Evolutionary conservation across 2,797 vertebrate species (phyloP).

Genomic region (Characodon lateralis): DNA sequence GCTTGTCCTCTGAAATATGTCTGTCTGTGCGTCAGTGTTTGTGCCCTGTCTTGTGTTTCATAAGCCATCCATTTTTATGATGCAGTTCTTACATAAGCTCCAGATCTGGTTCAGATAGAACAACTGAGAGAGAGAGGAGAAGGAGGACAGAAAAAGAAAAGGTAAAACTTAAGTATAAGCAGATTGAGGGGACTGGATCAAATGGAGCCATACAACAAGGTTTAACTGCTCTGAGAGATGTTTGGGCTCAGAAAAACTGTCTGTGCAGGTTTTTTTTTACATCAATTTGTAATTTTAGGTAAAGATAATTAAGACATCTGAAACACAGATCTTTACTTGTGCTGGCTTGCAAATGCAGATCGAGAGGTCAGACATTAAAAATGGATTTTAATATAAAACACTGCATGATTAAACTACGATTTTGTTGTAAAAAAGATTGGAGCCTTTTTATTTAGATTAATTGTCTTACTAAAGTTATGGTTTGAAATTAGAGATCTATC

Average conservation of each 20-base stretch:
- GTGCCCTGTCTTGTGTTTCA: constrained; percentile 68
- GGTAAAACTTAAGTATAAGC: constrained; percentile 11
- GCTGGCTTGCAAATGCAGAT: no score
- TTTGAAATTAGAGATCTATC: neutral
- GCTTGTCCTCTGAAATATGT: constrained; percentile 26
- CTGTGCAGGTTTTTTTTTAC: neutral
- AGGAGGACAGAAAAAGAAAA: constrained; percentile 12
- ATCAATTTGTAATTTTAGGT: neutral
- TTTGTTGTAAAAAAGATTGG: neutral
- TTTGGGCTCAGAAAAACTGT: neutral
- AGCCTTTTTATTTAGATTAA: neutral
- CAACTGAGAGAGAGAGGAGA: constrained; percentile 31
- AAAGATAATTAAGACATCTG: neutral
- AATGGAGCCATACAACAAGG: neutral
- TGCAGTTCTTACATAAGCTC: constrained; percentile 73
- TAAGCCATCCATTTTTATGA: constrained; percentile 75
- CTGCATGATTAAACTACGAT: neutral
- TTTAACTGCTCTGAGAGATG: neutral
- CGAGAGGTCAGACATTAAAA: no score
- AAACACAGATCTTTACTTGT: no score
- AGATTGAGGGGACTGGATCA: neutral
- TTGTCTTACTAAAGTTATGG: neutral
- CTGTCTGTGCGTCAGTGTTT: constrained; percentile 39
- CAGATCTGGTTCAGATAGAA: constrained; percentile 73
- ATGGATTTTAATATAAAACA: neutral